Base-by-base conservation (phyloP, 2,888 invertebrate species). In the Odontocerum albicorne region DNA sequence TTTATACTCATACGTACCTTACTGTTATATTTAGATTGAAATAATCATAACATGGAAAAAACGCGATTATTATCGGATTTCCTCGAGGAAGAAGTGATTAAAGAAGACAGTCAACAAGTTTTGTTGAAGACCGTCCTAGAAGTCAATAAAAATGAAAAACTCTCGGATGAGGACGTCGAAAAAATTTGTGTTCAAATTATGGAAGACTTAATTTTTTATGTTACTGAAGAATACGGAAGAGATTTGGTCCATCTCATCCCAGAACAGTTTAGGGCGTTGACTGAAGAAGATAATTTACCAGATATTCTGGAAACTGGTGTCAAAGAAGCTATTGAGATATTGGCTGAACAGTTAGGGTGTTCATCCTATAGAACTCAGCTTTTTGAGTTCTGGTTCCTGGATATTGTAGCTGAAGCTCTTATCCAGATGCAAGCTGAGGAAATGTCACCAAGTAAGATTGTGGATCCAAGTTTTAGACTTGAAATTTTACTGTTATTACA, bases 371-470 rank as follows among this genome's bases (percentile, higher is more conserved):
- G 2, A 12, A 51, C 44, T 2, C 36, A 31, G 17, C 10, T 44
- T 6, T 44, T 43, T 19, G 51, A 51, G 27, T 51, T 51, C 27
- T 51, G 51, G 51, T 44, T 51, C 31, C 27, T 51, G 20, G 51
- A 44, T 38, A 22, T 38, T 15, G 2, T 44, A 2, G 12, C 44
- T 17, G 20, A 38, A 19, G 19, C 8, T 8, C 15, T 51, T 8
- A 51, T 51, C 8, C 22, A 21, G 12, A 21, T 35, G 4, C 51
- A 51, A 31, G n/a, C 10, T 7, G n/a, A 31, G 6, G 10, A 31
- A n/a, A 36, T 51, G 36, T 31, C 38, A 19, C 44, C 43, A 15
- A 20, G 51, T 51, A 13, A 8, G 4, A 10, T 10, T 27, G 27
- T 7, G 4, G 10, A 27, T 7, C 10, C 10, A 4, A 10, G 10